Conservation (phyloP, 2,888 invertebrate species). For the Lepidonotus clava region DNA sequence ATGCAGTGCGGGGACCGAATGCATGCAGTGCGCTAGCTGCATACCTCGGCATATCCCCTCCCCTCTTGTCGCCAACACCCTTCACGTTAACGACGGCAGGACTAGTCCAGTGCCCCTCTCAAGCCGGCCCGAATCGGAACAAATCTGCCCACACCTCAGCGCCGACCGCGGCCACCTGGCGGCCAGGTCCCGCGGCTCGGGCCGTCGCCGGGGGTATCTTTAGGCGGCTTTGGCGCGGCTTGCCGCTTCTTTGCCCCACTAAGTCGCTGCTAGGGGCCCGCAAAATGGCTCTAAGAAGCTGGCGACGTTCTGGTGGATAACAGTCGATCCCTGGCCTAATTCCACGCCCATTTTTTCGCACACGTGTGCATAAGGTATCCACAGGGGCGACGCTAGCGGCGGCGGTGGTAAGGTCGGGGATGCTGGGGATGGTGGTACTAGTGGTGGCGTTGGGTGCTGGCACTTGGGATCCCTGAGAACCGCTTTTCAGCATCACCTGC, state of each 20-base stretch:
- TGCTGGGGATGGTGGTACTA: background rate
- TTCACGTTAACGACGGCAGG: too few species aligned
- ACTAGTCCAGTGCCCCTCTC: too few species aligned
- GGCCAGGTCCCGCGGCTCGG: background rate
- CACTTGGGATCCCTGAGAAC: too few species aligned
- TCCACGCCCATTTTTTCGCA: slow-evolving; percentile 32
- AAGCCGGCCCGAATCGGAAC: slow-evolving; percentile 18
- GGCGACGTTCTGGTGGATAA: slow-evolving; percentile 21
- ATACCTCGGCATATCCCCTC: background rate
- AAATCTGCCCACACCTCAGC: background rate
- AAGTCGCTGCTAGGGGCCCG: slow-evolving; percentile 34
- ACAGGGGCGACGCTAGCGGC: too few species aligned
- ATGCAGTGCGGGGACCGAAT: background rate
- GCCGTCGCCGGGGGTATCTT: slow-evolving; percentile 39
- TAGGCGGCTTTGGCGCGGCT: slow-evolving; percentile 26
- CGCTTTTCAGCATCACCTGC: background rate
- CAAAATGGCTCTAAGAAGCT: slow-evolving; percentile 18
- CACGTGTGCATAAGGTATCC: slow-evolving; percentile 36
- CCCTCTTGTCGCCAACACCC: background rate
- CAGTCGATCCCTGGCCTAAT: slow-evolving; percentile 22
- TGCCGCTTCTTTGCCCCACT: slow-evolving; percentile 3
- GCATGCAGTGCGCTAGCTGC: slow-evolving; percentile 2
- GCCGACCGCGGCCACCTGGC: background rate
- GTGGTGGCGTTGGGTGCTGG: background rate
- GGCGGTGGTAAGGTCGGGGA: background rate